phyloP scores from a whole-genome alignment of 2,888 invertebrate genomes.

The Amblyjoppa proteus region DNA sequence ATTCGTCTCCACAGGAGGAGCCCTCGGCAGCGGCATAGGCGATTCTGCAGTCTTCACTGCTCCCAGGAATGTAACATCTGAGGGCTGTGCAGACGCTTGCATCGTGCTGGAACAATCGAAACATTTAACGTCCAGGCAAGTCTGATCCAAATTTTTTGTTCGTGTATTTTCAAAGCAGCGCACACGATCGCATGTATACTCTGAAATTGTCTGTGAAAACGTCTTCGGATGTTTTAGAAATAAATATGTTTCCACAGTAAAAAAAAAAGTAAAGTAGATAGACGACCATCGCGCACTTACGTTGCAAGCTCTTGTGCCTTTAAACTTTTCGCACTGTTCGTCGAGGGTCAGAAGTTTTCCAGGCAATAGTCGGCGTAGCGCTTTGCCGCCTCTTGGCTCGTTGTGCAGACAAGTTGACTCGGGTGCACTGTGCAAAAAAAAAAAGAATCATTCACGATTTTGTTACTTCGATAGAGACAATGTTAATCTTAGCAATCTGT shows the following conservation, averaged over 20 bases:
- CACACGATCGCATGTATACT: neutral
- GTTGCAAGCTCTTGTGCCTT: slow-evolving; percentile 92
- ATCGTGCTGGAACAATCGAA: slow-evolving; percentile 90
- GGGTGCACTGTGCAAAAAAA: slow-evolving; percentile 87
- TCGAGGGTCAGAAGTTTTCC: slow-evolving; percentile 94
- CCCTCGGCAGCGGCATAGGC: slow-evolving; percentile 97
- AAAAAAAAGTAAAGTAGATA: slow-evolving; percentile 10
- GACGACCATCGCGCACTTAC: slow-evolving; percentile 84
- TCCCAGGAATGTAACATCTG: slow-evolving; percentile 95
- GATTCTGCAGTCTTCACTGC: slow-evolving; percentile 93
- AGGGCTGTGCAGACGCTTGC: slow-evolving; percentile 95
- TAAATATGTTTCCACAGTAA: neutral
- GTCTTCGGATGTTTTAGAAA: neutral
- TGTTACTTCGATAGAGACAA: slow-evolving; percentile 1
- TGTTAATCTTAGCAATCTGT: neutral
- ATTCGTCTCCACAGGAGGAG: slow-evolving; percentile 94
- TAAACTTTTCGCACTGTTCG: slow-evolving; percentile 94
- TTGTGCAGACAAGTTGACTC: slow-evolving; percentile 94
- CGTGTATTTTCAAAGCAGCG: too few species aligned
- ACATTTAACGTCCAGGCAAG: neutral
- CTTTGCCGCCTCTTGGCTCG: slow-evolving; percentile 93
- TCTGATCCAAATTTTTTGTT: too few species aligned
- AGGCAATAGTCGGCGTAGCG: slow-evolving; percentile 93
- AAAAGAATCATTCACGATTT: slow-evolving; percentile 74
- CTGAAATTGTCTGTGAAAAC: neutral